Percentiles rank a stretch among this genome's conserved stretches.
Evolutionary conservation across 2,797 vertebrate genomes (phyloP).

Genomic region (Danio jaintianensis): DNA sequence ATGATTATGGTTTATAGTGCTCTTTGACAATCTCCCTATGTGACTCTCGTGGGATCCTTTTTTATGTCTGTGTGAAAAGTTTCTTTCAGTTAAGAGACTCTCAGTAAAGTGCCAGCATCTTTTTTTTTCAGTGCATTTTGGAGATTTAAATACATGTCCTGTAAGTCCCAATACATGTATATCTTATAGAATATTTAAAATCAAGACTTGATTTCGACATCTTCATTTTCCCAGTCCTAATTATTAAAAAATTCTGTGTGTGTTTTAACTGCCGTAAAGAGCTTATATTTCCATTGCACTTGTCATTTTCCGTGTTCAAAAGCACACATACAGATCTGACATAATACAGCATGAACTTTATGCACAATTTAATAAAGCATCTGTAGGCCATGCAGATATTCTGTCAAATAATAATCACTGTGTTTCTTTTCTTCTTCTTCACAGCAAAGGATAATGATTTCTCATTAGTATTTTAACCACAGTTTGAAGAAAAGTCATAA

Average conservation of each 20-base stretch:
- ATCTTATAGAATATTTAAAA: not conserved
- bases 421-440: not conserved
- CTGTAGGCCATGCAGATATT: conserved; percentile 1
- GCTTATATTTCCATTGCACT: not conserved
- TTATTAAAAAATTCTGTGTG: not conserved
- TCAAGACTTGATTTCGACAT: not conserved
- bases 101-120: conserved; percentile 6
- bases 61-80: conserved; percentile 30
- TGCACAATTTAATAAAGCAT: not conserved
- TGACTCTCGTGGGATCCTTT: conserved; percentile 14
- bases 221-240: not conserved
- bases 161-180: not conserved
- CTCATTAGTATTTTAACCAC: conserved; percentile 10
- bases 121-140: conserved; percentile 1
- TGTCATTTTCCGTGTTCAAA: not conserved
- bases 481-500: conserved; percentile 20
- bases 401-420: not conserved
- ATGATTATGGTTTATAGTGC: conserved; percentile 25
- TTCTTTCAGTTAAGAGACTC: conserved; percentile 19
- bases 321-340: conserved; percentile 6
- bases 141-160: not conserved
- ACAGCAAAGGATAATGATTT: not conserved
- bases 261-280: not conserved
- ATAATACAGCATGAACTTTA: not conserved
- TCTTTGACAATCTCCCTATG: conserved; percentile 19